Evolutionary conservation across 2,797 vertebrate genomes (phyloP).

Genomic region (Prionace glauca): DNA sequence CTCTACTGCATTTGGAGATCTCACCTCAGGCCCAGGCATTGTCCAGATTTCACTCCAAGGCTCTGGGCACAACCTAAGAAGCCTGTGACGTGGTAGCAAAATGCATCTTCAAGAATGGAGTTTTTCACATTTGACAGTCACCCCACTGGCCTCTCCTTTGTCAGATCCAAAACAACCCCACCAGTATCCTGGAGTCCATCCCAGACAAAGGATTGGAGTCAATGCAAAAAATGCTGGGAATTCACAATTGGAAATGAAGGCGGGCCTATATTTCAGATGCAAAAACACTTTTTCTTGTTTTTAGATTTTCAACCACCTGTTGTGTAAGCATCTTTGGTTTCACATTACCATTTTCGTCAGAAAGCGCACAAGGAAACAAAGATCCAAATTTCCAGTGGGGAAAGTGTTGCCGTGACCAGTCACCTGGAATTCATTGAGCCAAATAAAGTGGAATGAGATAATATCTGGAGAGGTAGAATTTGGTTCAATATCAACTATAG

Average conservation of each 20-base stretch:
- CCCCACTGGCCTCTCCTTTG: no score
- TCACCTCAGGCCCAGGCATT: no score
- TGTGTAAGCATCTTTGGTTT: not conserved
- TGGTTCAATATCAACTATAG: not conserved
- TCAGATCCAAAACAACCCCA: no score
- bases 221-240: not conserved
- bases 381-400: not conserved
- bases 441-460: not conserved
- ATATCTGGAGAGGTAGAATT: not conserved
- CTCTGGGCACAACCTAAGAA: no score
- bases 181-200: no score
- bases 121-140: no score
- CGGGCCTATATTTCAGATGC: not conserved
- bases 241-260: not conserved
- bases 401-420: not conserved
- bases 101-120: no score
- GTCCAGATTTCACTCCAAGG: no score
- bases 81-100: no score
- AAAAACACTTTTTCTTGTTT: not conserved
- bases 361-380: not conserved
- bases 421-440: not conserved
- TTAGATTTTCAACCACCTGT: not conserved
- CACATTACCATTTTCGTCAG: not conserved
- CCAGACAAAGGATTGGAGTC: no score
- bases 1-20: no score